These are phyloP conservation scores for Marisa cornuarietis DNA, from an alignment of 1,140 invertebrate species.

Conservation along the genomic window DNA sequence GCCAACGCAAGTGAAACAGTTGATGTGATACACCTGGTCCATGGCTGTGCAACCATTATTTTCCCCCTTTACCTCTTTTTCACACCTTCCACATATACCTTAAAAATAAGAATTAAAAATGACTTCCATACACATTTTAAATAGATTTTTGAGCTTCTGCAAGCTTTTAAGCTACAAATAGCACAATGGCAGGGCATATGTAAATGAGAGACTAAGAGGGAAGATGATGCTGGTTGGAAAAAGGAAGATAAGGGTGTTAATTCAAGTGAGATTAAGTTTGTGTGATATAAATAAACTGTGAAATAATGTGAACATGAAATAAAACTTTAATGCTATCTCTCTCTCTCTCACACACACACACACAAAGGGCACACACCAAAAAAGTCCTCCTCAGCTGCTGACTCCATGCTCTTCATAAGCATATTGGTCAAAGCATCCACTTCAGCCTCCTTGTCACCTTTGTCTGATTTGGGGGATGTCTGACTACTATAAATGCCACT, in stretches of 20 bases:
- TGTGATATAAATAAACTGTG: not conserved
- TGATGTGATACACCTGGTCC: conserved; percentile 94
- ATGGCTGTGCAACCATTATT: conserved; percentile 94
- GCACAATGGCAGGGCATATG: not conserved
- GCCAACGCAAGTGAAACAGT: conserved; percentile 90
- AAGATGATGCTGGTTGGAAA: not conserved
- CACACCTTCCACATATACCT: conserved; percentile 90
- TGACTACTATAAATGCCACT: not conserved
- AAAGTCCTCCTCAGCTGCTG: conserved; percentile 77
- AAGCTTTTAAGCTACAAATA: not conserved
- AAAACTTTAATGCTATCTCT: not conserved
- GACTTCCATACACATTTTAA: not conserved
- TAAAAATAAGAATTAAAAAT: conserved; percentile 32
- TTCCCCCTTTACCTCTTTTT: conserved; percentile 88
- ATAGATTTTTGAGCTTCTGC: not conserved
- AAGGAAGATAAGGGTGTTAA: not conserved
- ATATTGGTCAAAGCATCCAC: conserved; percentile 89
- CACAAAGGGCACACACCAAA: conserved; percentile 71
- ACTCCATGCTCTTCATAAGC: conserved; percentile 83
- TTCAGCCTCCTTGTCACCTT: conserved; percentile 73
- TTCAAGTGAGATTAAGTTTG: not conserved
- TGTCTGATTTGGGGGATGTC: conserved; percentile 7
- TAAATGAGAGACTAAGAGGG: not conserved
- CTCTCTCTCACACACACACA: not conserved
- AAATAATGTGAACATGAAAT: not conserved